These are phyloP conservation scores for Channallabes apus DNA, from an alignment of 2,797 vertebrate species.

Conservation along the genomic window DNA sequence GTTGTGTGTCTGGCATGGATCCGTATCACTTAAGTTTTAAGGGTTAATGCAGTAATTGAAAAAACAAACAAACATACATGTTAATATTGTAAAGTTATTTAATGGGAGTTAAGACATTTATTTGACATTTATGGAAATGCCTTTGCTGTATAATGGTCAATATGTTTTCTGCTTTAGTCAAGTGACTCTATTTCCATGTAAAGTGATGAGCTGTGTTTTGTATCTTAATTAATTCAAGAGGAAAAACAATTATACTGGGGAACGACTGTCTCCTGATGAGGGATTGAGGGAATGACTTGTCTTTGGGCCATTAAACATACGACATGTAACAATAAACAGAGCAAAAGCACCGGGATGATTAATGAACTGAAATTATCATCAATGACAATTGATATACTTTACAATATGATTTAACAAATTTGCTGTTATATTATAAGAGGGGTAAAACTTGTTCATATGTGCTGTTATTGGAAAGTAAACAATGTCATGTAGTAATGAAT, in stretches of 20 bases:
- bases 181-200: not conserved
- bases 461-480: not conserved
- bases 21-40: no score
- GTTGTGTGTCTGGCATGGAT: no score
- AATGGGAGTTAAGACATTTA: not conserved
- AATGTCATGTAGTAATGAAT: not conserved
- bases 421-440: no score
- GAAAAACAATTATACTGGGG: not conserved
- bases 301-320: not conserved
- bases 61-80: not conserved
- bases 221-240: not conserved
- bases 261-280: not conserved
- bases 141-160: not conserved
- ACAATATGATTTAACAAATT: no score
- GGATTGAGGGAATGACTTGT: not conserved
- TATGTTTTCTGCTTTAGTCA: not conserved
- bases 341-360: not conserved
- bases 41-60: not conserved
- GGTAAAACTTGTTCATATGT: no score
- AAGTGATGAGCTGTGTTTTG: not conserved
- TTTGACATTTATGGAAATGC: not conserved
- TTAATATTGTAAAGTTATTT: not conserved
- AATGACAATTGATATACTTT: no score
- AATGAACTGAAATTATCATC: not conserved
- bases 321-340: not conserved